Percentiles rank a stretch among this genome's conserved stretches.
These are phyloP conservation scores for Tragelaphus imberbis DNA, from an alignment of 2,113 vertebrate species.

Conservation along the genomic window DNA sequence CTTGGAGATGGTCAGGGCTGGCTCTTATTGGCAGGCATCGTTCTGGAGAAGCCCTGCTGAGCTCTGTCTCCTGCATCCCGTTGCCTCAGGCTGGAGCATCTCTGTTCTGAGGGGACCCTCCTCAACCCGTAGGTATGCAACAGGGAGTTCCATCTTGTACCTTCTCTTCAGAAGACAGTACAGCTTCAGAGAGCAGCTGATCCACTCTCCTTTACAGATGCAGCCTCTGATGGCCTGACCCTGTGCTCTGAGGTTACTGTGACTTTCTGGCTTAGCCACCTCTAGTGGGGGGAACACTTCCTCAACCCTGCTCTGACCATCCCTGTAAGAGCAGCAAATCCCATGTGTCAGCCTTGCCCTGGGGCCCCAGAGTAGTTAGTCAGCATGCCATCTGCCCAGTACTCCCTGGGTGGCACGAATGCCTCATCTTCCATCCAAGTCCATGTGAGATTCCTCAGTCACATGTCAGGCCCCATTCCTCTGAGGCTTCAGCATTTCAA, in stretches of 20 bases:
- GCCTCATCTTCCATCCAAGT: no score
- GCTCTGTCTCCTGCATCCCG: accelerated
- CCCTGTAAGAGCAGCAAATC: not conserved
- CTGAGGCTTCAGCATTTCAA: not conserved
- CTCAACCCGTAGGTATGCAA: not conserved
- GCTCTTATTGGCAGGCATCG: not conserved
- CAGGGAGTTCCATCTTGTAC: not conserved
- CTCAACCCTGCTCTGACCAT: not conserved
- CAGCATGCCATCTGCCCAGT: not conserved
- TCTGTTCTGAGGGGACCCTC: not conserved
- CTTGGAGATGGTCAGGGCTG: not conserved
- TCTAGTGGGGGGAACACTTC: not conserved
- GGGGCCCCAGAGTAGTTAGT: not conserved
- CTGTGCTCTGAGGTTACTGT: not conserved
- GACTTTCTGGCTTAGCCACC: not conserved
- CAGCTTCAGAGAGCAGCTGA: not conserved
- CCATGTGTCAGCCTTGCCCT: not conserved
- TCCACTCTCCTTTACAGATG: not conserved
- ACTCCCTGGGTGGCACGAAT: not conserved
- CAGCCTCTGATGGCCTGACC: not conserved
- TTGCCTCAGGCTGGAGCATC: not conserved
- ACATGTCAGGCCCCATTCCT: not conserved
- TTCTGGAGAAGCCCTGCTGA: not conserved
- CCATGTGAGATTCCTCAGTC: not conserved
- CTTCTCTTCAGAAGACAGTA: not conserved